phyloP scores from a whole-genome alignment of 2,113 vertebrate species.

The Heterotis niloticus region DNA sequence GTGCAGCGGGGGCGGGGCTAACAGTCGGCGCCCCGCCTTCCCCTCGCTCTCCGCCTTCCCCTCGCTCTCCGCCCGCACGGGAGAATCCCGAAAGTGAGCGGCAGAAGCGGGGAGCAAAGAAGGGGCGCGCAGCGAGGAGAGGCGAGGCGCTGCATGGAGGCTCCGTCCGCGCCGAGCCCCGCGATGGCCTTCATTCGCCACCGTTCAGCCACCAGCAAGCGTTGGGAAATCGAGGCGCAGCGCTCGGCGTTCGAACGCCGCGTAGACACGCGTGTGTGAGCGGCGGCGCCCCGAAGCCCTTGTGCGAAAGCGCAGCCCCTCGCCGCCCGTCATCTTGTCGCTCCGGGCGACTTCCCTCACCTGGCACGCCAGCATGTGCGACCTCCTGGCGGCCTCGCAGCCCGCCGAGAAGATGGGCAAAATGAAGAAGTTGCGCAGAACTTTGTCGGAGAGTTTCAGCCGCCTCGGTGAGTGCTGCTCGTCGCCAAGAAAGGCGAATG shows the following conservation, averaged over 20 bases:
- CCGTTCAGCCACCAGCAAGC: neutral
- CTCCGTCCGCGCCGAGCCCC: neutral
- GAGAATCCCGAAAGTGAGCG: constrained; percentile 65
- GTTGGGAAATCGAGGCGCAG: too few relatives aligned
- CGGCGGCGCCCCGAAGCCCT: too few relatives aligned
- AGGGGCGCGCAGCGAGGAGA: constrained; percentile 9
- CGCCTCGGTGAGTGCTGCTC: constrained; percentile 76
- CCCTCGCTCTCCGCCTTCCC: constrained; percentile 29
- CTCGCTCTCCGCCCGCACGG: constrained; percentile 37
- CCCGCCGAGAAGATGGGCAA: constrained; percentile 76
- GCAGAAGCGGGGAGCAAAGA: constrained; percentile 38
- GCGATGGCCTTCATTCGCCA: neutral
- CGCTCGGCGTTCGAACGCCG: too few relatives aligned
- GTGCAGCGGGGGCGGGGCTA: constrained; percentile 42
- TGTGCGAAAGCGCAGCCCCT: too few relatives aligned
- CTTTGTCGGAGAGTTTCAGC: constrained; percentile 96
- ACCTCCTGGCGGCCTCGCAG: constrained; percentile 72
- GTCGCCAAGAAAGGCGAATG: neutral
- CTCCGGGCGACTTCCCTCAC: too few relatives aligned
- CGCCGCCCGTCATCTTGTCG: too few relatives aligned
- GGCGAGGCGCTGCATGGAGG: neutral
- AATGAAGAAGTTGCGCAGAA: constrained; percentile 97
- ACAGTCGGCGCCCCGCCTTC: constrained; percentile 18
- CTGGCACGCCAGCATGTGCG: constrained; percentile 59
- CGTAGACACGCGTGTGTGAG: too few relatives aligned